Base-by-base conservation (phyloP, 2,888 invertebrate species). In the Limenitis camilla region DNA sequence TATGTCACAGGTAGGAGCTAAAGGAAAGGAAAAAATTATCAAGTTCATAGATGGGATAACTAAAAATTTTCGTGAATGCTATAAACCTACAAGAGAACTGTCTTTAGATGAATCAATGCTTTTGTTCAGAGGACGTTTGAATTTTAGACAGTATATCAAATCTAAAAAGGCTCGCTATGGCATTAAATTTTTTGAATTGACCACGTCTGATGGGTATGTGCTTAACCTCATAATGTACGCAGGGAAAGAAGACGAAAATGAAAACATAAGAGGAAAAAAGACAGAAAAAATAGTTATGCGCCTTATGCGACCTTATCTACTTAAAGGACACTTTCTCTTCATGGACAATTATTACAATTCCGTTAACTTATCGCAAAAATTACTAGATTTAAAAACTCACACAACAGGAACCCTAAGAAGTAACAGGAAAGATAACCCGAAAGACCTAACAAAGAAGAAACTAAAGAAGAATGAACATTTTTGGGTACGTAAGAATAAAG, bases 151-250 rank as follows among this genome's bases (percentile, higher is more conserved):
- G 44, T 64, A 63, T 35, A 65, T 63, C 8, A 62, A 63, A 47
- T 54, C 48, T 8, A 66, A 68, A 48, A 66, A 66, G 42, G 60
- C 64, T 11, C 56, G 59, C 9, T 68, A 67, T 46, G 64, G 65
- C 10, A 65, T 68, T 39, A 68, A 67, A 46, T 67, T 66, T 52
- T 65, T 63, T 52, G 63, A 27, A 59, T n/a, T n/a, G n/a, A n/a
- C 66, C 33, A 62, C 63, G 29, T 40, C 50, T 19, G 62, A 64
- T 53, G 68, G 65, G n/a, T 66, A 64, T 65, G 65, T 65, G 32
- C 48, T 67, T 32, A 65, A 66, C 46, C 49, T 63, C 29, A 45
- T 53, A 6, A 66, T 67, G 65, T 67, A 67, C 52, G 41, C 43
- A 41, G 64, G 65, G 31, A 64, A 57, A 51, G 58, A 60, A 1